phyloP scores from a whole-genome alignment of 1,140 invertebrate species.

The Physella acuta region DNA sequence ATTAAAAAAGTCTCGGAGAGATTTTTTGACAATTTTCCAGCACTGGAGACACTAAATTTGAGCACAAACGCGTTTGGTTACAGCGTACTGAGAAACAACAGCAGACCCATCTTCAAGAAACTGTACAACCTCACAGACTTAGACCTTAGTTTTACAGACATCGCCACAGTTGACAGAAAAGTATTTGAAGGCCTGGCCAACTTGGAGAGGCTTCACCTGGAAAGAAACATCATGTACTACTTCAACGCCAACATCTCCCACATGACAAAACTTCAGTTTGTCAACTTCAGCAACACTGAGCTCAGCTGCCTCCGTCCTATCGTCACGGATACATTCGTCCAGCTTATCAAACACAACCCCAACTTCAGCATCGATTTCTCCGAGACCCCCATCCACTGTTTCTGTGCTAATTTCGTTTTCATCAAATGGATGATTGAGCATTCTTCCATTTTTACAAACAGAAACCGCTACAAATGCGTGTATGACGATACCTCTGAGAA shows the following conservation, averaged over 20 bases:
- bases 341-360: no score
- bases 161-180: background rate
- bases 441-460: background rate
- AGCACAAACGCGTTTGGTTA: background rate
- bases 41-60: background rate
- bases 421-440: background rate
- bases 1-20: background rate
- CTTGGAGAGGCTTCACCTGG: background rate
- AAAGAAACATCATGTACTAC: background rate
- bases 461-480: background rate
- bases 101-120: background rate
- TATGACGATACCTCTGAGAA: background rate
- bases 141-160: background rate
- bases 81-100: background rate
- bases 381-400: background rate
- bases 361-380: background rate
- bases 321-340: background rate
- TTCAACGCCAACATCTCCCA: background rate
- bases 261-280: background rate
- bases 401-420: background rate
- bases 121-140: background rate
- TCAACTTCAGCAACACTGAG: background rate
- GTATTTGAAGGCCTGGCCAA: background rate
- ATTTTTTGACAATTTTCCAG: constrained; percentile 1
- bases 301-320: background rate